Evolutionary conservation across 2,888 invertebrate species (phyloP), one percentile per base, ranked within the genome.

Genomic region (Eupsilia transversa): DNA sequence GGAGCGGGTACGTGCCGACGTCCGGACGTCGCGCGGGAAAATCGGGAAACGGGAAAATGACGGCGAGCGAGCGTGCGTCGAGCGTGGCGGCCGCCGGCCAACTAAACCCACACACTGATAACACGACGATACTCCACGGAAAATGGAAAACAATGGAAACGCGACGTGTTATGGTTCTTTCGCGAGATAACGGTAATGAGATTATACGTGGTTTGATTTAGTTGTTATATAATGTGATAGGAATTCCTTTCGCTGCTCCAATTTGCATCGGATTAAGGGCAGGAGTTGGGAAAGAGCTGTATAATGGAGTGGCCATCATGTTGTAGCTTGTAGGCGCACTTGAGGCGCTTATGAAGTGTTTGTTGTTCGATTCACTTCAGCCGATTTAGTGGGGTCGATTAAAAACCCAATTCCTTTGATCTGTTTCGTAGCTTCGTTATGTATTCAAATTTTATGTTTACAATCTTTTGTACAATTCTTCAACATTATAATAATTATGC

Each of bases 81-180:
- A 82, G 84, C 86, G 82, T 84, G 89, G 89, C 93, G 92, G 86
- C 90, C 92, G 92, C 89, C 89, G 89, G 87, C 90, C 87, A 89
- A 96, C 95, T 96, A 95, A 91, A 91, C 92, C 85, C 86, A 89
- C 87, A 87, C 88, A 89, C 90, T 95, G 96, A 96, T 96, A 96
- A 96, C 93, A 91, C 89, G 66, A 90, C 93, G 92, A 92, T 91
- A 91, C 91, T 85, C 88, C 71, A 89, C 87, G 92, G 93, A 91
- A 94, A 94, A 94, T 94, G 93, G 91, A 94, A 95, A 95, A 95
- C 94, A 95, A 94, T 95, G 93, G 91, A 93, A 94, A 95, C 90
- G 88, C 89, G 89, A 89, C 89, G 82, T 88, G 86, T 90, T 90
- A 90, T 89, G 89, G 89, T 89, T 90, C 90, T 90, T 90, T 87